Conservation (phyloP, 2,797 vertebrate genomes). For the Lacerta viridis region DNA sequence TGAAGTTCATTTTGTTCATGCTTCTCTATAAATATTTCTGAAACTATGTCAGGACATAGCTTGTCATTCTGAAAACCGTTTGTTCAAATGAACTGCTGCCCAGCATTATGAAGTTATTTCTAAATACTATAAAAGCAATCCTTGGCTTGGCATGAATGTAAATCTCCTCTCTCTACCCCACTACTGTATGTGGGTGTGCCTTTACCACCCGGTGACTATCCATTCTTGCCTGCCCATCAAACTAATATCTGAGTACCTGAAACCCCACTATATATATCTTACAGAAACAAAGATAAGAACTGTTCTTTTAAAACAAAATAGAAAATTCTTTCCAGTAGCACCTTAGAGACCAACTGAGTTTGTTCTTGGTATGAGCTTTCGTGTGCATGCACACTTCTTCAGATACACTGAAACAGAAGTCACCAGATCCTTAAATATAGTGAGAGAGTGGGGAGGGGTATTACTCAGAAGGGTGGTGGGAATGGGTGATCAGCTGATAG, state of each 20-base stretch:
- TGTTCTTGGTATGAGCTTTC: too few species aligned
- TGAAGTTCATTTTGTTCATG: constrained; percentile 25
- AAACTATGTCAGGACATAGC: background rate
- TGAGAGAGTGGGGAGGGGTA: too few species aligned
- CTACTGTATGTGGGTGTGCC: background rate
- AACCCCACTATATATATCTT: background rate
- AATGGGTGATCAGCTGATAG: too few species aligned
- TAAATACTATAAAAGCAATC: constrained; percentile 5
- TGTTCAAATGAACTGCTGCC: constrained; percentile 17
- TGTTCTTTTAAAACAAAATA: background rate
- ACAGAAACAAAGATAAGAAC: background rate
- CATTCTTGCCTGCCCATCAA: background rate
- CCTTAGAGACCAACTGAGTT: too few species aligned
- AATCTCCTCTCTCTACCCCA: constrained; percentile 21
- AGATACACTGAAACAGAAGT: too few species aligned
- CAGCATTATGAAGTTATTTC: background rate
- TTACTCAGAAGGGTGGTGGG: too few species aligned
- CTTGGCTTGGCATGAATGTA: background rate
- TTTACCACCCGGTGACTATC: background rate
- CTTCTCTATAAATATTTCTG: constrained; percentile 32
- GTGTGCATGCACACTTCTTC: too few species aligned
- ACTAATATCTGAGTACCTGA: background rate
- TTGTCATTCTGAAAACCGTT: constrained; percentile 11
- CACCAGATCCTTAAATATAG: too few species aligned
- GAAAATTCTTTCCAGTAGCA: too few species aligned